Base-by-base conservation (phyloP, 2,888 invertebrate species). In the Punctoribates punctum region DNA sequence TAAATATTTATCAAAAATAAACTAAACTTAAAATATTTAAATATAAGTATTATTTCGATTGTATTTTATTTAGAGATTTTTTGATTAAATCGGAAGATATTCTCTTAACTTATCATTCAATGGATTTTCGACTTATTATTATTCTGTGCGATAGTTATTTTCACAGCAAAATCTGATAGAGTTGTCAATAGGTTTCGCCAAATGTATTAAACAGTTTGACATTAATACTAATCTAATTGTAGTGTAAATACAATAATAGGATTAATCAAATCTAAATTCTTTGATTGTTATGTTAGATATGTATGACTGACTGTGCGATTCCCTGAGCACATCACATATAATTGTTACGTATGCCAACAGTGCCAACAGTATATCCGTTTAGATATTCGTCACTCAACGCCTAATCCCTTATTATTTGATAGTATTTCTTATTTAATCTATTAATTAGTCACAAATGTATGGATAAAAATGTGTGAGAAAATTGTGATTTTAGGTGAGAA, bases 171-270 rank as follows among this genome's bases (percentile, higher is more conserved):
- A 57, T 57, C 27, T 29, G 62, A 62, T 62, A 29, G 17, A 62
- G 29, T 27, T 62, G 15, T 25, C 15, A 1, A 6, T 13, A 11
- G 3, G 13, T 62, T 27, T 62, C 3, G 9, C 8, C 13, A 13
- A 11, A 13, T 62, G 27, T 62, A 62, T 15, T n/a, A n/a, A n/a
- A n/a, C 4, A 62, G 62, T 62, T 62, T 62, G 62, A 62, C 62
- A 62, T 62, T 62, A 62, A 62, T 62, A 29, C 29, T 62, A 62
- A 62, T 62, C 62, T 62, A 62, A 62, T 62, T 62, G 62, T 29
- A 27, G 2, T 6, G 11, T 27, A 27, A 62, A 25, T 57, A 23
- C 4, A 23, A 57, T 57, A 57, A 25, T 57, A 25, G 17, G 57
- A 57, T 57, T 62, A 29, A 15, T 1, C 13, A 62, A 20, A 62